Base-by-base conservation (phyloP, 2,888 invertebrate species). In the Saturnia pavonia region DNA sequence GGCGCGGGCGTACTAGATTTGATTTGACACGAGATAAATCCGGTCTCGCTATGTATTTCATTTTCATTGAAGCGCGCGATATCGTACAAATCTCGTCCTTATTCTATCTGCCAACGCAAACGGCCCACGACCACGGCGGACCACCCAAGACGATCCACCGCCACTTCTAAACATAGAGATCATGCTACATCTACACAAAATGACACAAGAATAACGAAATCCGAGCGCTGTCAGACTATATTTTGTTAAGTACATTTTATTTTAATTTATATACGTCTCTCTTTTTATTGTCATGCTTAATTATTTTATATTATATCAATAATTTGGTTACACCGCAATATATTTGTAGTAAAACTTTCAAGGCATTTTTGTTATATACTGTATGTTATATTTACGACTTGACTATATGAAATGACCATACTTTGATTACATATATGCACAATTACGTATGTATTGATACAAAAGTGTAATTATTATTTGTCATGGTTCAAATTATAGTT, bases 41-140 rank as follows among this genome's bases (percentile, higher is more conserved):
- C 74, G 76, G 79, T 76, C 84, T 88, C 86, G 85, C 90, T 89
- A 90, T 92, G 91, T 91, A 91, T 91, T 92, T 89, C 87, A 89
- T 88, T 90, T 89, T 88, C 88, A 88, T 85, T 87, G 85, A 85
- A 91, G 88, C 91, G 88, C 83, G 84, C 83, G 84, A 87, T 90
- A 90, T 91, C 92, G 79, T 87, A 89, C 90, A 87, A 90, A 91
- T 92, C 91, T 91, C 91, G 85, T 85, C 88, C 90, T 88, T 90
- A 90, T 90, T 88, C 86, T 82, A 88, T 87, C 85, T 80, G 82
- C 84, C 85, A 78, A 79, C 76, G 81, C 75, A 74, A 75, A 77
- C 84, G 82, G 83, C 87, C 84, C 88, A 83, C 85, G 84, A 76
- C 82, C n/a, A 75, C 25, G 40, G 40, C 65, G 65, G 92, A 91